A percentile compares a stretch with the other conserved stretches of the same genome.
phyloP scores from a whole-genome alignment of 2,888 invertebrate genomes.

The Drosophila nr. perissopoda region DNA sequence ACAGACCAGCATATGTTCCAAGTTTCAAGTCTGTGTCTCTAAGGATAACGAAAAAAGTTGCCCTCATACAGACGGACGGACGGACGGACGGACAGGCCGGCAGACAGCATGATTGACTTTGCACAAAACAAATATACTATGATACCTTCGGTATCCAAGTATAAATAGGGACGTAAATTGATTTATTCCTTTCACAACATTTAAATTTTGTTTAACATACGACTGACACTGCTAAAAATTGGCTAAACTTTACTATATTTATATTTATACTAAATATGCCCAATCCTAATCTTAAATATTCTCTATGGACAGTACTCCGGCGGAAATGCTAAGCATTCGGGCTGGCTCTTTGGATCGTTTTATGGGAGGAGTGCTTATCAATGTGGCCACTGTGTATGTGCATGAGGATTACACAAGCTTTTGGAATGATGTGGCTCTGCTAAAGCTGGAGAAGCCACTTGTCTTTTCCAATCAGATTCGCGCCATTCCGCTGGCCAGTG shows the following conservation, averaged over 20 bases:
- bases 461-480: slow-evolving; percentile 59
- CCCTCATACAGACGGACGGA: no score
- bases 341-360: slow-evolving; percentile 76
- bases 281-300: background rate
- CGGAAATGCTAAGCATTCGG: slow-evolving; percentile 67
- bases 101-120: no score
- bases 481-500: slow-evolving; percentile 62
- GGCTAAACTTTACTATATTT: background rate
- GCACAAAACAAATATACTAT: no score
- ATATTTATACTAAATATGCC: background rate
- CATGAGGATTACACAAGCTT: slow-evolving; percentile 71
- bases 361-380: slow-evolving; percentile 69
- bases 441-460: slow-evolving; percentile 56
- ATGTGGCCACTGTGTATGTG: slow-evolving; percentile 63
- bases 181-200: background rate
- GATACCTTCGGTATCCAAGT: no score
- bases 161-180: background rate
- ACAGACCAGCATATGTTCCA: no score
- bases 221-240: background rate
- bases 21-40: no score
- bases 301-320: slow-evolving; percentile 33
- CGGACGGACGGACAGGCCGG: no score
- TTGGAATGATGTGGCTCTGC: slow-evolving; percentile 71
- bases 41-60: no score
- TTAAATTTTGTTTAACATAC: background rate